These are phyloP conservation scores for Nesidiocoris tenuis DNA, from an alignment of 2,888 invertebrate species.

Conservation along the genomic window DNA sequence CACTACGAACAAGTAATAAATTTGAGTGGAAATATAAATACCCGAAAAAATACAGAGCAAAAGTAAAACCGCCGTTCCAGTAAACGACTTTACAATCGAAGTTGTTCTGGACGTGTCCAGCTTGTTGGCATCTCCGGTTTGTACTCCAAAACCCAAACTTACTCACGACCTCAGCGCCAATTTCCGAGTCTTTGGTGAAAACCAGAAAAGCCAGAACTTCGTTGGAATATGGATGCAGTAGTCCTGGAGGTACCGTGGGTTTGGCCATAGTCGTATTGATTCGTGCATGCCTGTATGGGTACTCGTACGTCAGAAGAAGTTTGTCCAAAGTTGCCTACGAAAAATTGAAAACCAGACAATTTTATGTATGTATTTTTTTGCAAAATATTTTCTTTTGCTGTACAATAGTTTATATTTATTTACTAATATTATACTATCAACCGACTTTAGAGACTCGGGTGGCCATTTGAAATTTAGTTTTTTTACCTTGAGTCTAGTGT, in stretches of 20 bases:
- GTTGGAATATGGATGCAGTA: constrained; percentile 15
- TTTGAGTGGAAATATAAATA: neutral
- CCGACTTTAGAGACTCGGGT: too few species aligned
- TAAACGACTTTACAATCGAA: too few species aligned
- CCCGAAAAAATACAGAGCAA: too few species aligned
- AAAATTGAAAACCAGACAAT: neutral
- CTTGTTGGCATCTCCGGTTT: too few species aligned
- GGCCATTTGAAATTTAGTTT: neutral
- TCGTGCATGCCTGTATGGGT: constrained; percentile 23
- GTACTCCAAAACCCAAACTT: too few species aligned
- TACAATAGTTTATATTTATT: too few species aligned
- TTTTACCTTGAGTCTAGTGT: constrained; percentile 21
- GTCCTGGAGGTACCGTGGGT: constrained; percentile 14
- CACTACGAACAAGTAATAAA: neutral
- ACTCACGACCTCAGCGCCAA: constrained; percentile 30
- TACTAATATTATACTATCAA: too few species aligned
- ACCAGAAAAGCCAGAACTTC: constrained; percentile 31
- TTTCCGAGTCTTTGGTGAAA: constrained; percentile 35
- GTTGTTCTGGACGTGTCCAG: too few species aligned
- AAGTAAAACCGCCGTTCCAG: too few species aligned
- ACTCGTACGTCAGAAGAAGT: neutral
- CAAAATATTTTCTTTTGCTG: neutral
- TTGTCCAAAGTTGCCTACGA: neutral
- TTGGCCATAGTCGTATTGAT: constrained; percentile 35
- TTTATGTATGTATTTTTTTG: neutral